These are phyloP conservation scores for Buceros bicornis DNA, from an alignment of 2,797 vertebrate species.

Conservation along the genomic window DNA sequence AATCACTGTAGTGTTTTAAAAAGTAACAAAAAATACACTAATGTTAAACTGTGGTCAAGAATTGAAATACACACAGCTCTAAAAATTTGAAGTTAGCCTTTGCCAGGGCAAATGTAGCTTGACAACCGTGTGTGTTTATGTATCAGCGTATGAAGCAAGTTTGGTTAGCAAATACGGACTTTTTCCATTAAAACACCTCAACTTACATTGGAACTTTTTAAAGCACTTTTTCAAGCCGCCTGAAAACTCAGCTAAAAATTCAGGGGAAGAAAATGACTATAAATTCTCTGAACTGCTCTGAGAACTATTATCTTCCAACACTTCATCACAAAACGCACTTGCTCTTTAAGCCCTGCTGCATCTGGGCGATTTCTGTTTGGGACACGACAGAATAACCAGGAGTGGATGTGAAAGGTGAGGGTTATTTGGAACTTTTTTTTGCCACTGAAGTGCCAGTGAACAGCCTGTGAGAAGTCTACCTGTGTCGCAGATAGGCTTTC, in stretches of 20 bases:
- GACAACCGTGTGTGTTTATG: constrained; percentile 47
- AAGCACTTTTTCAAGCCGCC: constrained; percentile 7
- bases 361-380: neutral
- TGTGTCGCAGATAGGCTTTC: neutral
- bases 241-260: neutral
- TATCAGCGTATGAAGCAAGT: constrained; percentile 31
- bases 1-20: constrained; percentile 61
- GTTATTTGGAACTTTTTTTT: neutral
- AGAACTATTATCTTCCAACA: neutral
- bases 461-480: neutral
- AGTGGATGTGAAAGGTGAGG: neutral
- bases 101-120: constrained; percentile 65
- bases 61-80: constrained; percentile 56
- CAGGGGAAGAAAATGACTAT: neutral
- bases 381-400: neutral
- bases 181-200: constrained; percentile 43
- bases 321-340: neutral
- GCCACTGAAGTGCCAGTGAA: neutral
- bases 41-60: constrained; percentile 62
- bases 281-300: neutral
- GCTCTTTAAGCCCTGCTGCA: neutral
- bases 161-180: neutral
- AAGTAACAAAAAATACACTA: constrained; percentile 54
- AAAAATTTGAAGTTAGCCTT: constrained; percentile 17
- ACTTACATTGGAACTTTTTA: neutral